Evolutionary conservation across 2,113 vertebrate species (phyloP).

Genomic region (Helogale parvula): DNA sequence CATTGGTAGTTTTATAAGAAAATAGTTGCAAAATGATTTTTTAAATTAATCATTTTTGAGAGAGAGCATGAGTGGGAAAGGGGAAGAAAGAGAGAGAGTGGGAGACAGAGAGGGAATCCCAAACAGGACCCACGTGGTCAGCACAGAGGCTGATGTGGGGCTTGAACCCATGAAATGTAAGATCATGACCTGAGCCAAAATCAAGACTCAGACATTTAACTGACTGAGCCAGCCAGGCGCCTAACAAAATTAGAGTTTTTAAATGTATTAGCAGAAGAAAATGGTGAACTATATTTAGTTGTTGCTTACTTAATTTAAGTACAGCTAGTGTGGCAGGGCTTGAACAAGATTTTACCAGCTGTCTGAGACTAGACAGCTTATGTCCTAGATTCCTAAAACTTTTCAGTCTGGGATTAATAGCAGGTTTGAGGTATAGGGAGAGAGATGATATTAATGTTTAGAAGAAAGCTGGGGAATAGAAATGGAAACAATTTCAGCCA

Average conservation of each 20-base stretch:
- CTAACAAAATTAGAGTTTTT: not conserved
- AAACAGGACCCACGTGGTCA: no score
- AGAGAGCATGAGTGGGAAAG: no score
- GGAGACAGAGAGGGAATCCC: no score
- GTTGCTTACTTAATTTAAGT: not conserved
- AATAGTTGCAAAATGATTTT: not conserved
- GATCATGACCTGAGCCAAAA: no score
- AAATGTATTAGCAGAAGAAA: not conserved
- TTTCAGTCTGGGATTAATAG: not conserved
- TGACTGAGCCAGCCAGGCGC: no score
- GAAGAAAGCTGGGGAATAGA: not conserved
- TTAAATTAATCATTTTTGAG: no score
- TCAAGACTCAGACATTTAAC: no score
- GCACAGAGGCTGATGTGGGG: no score
- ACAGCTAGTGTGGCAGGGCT: not conserved
- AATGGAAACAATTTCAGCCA: slow-evolving; percentile 1
- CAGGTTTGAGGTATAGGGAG: not conserved
- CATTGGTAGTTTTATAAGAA: not conserved
- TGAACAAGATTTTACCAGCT: not conserved
- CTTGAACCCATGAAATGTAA: no score
- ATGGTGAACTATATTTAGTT: not conserved
- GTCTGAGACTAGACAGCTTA: not conserved
- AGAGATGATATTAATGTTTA: not conserved
- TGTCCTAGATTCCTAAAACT: not conserved
- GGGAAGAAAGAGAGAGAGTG: no score